Percentiles rank a stretch among this genome's conserved stretches.
Evolutionary conservation across 2,113 vertebrate species (phyloP).

Genomic region (Ciconia stormi): DNA sequence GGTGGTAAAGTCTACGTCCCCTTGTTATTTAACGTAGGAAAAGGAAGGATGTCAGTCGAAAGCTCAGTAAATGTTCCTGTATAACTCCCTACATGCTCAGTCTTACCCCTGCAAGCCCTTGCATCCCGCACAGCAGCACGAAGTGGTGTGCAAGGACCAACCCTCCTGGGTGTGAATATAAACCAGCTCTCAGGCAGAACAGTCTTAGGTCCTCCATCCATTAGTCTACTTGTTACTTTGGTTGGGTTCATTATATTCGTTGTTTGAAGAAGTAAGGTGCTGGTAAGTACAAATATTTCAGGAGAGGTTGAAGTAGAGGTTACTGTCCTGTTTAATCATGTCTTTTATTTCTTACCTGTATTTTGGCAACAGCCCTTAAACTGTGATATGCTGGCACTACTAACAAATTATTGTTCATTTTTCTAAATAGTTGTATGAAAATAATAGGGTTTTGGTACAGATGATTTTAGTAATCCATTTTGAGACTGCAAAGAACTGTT

Average conservation of each 20-base stretch:
- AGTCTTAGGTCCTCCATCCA: not conserved
- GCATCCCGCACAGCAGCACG: not conserved
- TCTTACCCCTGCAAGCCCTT: not conserved
- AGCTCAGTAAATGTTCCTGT: not conserved
- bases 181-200: not conserved
- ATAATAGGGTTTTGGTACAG: not conserved
- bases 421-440: not conserved
- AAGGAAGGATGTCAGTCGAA: not conserved
- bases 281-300: not conserved
- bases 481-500: not conserved
- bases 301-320: not conserved
- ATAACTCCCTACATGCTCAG: accelerated
- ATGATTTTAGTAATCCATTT: not conserved
- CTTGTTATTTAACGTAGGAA: not conserved
- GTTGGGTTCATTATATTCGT: not conserved
- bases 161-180: not conserved
- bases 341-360: not conserved
- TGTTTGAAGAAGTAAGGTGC: not conserved
- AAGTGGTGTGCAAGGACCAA: not conserved
- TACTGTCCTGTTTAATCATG: not conserved
- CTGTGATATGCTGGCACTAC: not conserved
- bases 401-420: not conserved
- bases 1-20: not conserved
- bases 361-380: not conserved
- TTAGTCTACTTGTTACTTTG: not conserved